phyloP scores from a whole-genome alignment of 2,797 vertebrate genomes.

The Gambelia wislizenii region DNA sequence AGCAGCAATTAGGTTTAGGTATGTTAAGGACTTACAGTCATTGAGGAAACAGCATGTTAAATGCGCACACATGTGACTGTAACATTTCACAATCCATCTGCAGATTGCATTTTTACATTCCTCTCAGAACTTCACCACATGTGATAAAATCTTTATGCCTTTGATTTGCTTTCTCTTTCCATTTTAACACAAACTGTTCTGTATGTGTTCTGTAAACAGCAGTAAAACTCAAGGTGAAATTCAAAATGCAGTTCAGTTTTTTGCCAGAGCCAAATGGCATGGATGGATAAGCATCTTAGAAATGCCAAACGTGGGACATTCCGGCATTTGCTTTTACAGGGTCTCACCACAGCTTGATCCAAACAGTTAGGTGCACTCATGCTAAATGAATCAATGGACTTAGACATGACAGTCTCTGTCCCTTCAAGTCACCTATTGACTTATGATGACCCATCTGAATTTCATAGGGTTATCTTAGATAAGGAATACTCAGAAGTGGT shows the following conservation, averaged over 20 bases:
- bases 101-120: not conserved
- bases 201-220: not conserved
- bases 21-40: too few relatives aligned
- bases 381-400: not conserved
- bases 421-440: too few relatives aligned
- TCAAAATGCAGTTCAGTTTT: conserved; percentile 2
- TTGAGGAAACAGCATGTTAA: not conserved
- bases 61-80: too few relatives aligned
- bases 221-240: conserved; percentile 7
- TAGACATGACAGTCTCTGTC: too few relatives aligned
- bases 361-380: not conserved
- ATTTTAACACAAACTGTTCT: not conserved
- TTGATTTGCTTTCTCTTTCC: not conserved
- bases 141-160: not conserved
- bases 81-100: not conserved
- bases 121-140: too few relatives aligned
- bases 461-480: too few relatives aligned
- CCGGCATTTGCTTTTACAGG: not conserved
- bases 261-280: not conserved
- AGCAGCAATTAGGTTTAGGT: not conserved
- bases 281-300: not conserved
- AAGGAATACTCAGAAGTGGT: too few relatives aligned
- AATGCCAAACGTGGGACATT: not conserved
- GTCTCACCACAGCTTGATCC: not conserved
- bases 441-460: too few relatives aligned